These are phyloP conservation scores for Biston betularia DNA, from an alignment of 2,888 invertebrate species.

Conservation along the genomic window DNA sequence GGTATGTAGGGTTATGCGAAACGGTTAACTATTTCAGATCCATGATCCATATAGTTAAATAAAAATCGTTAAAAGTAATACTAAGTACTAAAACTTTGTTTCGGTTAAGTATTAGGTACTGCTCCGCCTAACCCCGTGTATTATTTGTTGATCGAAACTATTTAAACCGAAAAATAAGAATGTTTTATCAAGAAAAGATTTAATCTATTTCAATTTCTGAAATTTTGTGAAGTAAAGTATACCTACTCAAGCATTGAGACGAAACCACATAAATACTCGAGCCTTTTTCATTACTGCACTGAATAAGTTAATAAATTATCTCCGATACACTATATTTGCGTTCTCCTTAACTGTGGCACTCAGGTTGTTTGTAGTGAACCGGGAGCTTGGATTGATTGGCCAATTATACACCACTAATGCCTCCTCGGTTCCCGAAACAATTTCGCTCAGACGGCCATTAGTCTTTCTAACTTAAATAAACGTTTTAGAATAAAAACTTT, in stretches of 20 bases:
- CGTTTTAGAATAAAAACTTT: slow-evolving; percentile 32
- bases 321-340: slow-evolving; percentile 51
- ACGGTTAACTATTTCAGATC: too few species aligned
- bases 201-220: neutral
- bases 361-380: slow-evolving; percentile 61
- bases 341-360: slow-evolving; percentile 64
- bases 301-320: slow-evolving; percentile 15
- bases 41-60: too few species aligned
- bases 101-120: too few species aligned
- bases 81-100: too few species aligned
- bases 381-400: slow-evolving; percentile 72
- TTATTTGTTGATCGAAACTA: too few species aligned
- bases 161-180: too few species aligned
- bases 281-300: neutral
- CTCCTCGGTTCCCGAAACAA: slow-evolving; percentile 48
- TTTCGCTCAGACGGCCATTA: slow-evolving; percentile 48
- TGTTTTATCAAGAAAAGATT: too few species aligned
- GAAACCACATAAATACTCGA: neutral
- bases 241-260: neutral
- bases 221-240: neutral
- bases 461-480: slow-evolving; percentile 37
- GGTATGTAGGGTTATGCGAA: too few species aligned
- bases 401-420: slow-evolving; percentile 71
- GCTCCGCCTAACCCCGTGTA: too few species aligned
- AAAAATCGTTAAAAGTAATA: too few species aligned